Percentiles rank a stretch among this genome's conserved stretches.
Evolutionary conservation across 2,888 invertebrate genomes (phyloP).

Genomic region (Folsomia manolachei): DNA sequence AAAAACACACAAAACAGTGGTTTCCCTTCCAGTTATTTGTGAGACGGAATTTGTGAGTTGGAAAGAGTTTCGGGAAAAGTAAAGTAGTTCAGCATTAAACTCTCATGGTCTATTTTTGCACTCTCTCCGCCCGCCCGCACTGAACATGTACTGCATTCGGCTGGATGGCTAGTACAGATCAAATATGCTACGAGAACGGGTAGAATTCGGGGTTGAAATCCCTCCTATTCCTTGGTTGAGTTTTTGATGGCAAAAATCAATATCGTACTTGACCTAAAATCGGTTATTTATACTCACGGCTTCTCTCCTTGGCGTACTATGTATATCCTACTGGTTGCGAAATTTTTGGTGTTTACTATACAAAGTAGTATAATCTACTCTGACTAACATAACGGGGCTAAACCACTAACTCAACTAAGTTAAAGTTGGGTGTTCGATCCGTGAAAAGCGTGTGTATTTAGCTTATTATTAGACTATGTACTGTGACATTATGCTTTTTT

Average conservation of each 20-base stretch:
- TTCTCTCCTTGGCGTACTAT: no score
- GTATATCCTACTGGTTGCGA: not conserved
- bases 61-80: not conserved
- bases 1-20: not conserved
- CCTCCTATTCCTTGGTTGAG: not conserved
- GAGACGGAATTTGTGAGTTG: no score
- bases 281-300: not conserved
- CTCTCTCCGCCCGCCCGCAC: not conserved
- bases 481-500: no score
- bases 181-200: no score
- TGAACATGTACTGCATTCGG: not conserved
- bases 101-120: slow-evolving; percentile 14
- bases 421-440: no score
- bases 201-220: not conserved
- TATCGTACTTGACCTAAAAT: slow-evolving; percentile 18
- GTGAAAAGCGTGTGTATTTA: no score
- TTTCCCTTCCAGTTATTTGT: no score
- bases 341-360: not conserved
- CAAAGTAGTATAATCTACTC: no score
- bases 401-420: no score
- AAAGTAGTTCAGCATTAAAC: slow-evolving; percentile 13
- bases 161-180: no score
- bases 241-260: slow-evolving; percentile 9
- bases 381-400: no score
- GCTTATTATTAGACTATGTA: no score